Percentiles rank a stretch among this genome's conserved stretches.
Conservation (phyloP, 2,888 invertebrate species). For the Slavum lentiscoides region DNA sequence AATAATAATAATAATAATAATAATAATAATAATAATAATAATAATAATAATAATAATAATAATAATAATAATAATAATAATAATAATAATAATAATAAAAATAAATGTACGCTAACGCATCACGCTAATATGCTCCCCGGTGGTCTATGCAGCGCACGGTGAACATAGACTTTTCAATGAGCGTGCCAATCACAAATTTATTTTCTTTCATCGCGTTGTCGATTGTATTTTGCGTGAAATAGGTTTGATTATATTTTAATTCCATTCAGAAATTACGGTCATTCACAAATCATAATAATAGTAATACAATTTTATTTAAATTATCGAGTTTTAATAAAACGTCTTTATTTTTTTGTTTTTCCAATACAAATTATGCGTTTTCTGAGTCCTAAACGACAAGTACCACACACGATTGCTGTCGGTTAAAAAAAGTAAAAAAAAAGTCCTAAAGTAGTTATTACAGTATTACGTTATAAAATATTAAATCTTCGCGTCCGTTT, state of each 20-base stretch:
- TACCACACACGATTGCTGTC: no score
- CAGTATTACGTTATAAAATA: no score
- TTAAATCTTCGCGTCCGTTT: no score
- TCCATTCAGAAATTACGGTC: no score
- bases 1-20: conserved; percentile 12
- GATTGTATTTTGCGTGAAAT: conserved; percentile 16
- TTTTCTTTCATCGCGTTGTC: neutral
- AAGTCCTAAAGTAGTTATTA: no score
- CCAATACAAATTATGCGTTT: no score
- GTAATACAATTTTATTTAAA: no score
- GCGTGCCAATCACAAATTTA: conserved; percentile 28
- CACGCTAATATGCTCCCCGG: conserved; percentile 25
- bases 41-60: neutral
- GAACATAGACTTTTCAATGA: conserved; percentile 25
- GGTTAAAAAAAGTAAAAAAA: no score
- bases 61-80: neutral
- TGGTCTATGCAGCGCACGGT: neutral
- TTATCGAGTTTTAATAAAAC: no score
- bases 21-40: neutral
- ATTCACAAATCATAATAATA: no score
- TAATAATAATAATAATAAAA: neutral
- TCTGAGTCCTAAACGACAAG: no score
- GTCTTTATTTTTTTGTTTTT: no score
- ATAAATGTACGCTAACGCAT: conserved; percentile 20
- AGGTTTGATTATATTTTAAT: neutral